These are phyloP conservation scores for Plectropomus leopardus DNA, from an alignment of 2,113 vertebrate species.

Conservation along the genomic window DNA sequence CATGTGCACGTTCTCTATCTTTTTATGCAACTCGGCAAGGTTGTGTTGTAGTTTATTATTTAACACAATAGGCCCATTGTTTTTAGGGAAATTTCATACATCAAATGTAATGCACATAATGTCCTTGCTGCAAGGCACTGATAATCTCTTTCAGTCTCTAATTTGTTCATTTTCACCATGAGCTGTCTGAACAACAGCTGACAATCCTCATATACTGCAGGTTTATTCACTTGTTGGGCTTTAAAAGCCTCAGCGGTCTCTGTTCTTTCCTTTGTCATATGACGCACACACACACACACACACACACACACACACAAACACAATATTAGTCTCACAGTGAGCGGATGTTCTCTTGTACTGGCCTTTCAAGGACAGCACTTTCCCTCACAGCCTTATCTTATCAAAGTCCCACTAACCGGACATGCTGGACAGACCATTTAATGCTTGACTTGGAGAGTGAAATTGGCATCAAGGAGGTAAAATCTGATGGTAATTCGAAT, in stretches of 20 bases:
- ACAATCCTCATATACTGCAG: not conserved
- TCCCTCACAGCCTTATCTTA: constrained; percentile 61
- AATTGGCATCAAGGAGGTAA: not conserved
- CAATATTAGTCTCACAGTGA: constrained; percentile 8
- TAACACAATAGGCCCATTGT: constrained; percentile 26
- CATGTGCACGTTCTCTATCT: not conserved
- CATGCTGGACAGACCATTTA: constrained; percentile 19
- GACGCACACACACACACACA: constrained; percentile 5
- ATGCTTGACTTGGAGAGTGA: not conserved
- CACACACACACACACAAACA: constrained; percentile 7
- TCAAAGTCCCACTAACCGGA: constrained; percentile 37
- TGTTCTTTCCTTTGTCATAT: constrained; percentile 7
- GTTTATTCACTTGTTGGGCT: constrained; percentile 12
- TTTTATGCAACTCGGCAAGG: constrained; percentile 17
- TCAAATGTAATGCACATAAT: not conserved
- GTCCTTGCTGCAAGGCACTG: constrained; percentile 9
- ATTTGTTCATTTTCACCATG: constrained; percentile 17
- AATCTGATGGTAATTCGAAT: not conserved
- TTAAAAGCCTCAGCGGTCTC: constrained; percentile 17
- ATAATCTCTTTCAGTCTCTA: not conserved
- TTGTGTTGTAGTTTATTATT: constrained; percentile 39
- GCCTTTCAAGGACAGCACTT: constrained; percentile 40
- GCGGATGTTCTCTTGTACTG: constrained; percentile 18
- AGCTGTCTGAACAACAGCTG: constrained; percentile 11
- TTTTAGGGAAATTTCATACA: constrained; percentile 9